A percentile compares a stretch with the other conserved stretches of the same genome.
Conservation (phyloP, 1,140 invertebrate species). For the Xylocopa sonorina region DNA sequence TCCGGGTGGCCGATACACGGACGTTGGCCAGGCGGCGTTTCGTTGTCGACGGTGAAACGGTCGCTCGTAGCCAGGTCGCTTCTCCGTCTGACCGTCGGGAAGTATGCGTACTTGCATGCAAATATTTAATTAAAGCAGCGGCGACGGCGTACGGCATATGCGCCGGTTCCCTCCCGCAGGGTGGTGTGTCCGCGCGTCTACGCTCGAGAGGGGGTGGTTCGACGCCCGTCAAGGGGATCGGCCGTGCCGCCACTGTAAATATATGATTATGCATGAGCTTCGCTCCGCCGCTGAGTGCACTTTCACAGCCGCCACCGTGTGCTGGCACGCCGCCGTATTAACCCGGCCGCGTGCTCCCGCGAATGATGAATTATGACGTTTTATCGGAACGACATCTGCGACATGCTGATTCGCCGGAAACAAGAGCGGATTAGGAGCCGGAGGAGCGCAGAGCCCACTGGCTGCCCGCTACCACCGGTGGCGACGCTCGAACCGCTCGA, state of each 20-base stretch:
- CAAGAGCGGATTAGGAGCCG: conserved; percentile 2
- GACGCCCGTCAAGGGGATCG: conserved; percentile 20
- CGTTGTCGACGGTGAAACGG: too few species aligned
- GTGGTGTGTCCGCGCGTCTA: conserved; percentile 51
- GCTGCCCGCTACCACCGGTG: not conserved
- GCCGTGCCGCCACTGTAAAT: conserved; percentile 69
- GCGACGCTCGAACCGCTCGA: not conserved
- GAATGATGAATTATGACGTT: conserved; percentile 66
- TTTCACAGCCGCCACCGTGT: conserved; percentile 67
- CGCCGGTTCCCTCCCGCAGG: conserved; percentile 46
- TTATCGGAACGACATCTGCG: conserved; percentile 55
- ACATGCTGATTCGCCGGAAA: conserved; percentile 37
- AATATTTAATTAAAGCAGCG: conserved; percentile 76
- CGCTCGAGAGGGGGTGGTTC: conserved; percentile 42
- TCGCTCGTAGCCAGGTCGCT: not conserved
- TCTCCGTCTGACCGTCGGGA: conserved; percentile 31
- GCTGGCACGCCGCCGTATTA: conserved; percentile 48
- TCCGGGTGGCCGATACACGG: conserved; percentile 10
- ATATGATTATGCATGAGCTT: conserved; percentile 78
- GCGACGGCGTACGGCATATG: conserved; percentile 61
- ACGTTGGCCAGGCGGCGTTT: conserved; percentile 3
- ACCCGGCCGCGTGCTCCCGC: conserved; percentile 27
- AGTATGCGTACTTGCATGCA: conserved; percentile 65
- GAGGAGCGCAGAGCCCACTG: not conserved
- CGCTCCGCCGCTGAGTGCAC: conserved; percentile 72